Conservation (phyloP, 1,140 invertebrate genomes). For the Drosophila orena region DNA sequence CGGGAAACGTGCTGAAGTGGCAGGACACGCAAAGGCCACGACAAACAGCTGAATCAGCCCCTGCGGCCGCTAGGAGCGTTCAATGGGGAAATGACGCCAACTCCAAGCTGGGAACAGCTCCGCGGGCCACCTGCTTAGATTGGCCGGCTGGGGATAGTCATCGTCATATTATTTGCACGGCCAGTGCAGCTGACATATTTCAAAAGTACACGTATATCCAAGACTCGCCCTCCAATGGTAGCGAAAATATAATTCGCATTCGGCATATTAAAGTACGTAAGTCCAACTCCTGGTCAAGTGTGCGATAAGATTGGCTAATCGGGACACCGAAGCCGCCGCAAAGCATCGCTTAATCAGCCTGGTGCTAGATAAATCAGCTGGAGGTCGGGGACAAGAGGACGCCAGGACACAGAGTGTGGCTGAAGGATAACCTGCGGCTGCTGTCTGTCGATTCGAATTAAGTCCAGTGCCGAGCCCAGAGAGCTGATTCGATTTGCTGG, state of each 20-base stretch:
- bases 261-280: not conserved
- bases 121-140: slow-evolving; percentile 33
- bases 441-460: slow-evolving; percentile 26
- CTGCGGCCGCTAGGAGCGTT: slow-evolving; percentile 87
- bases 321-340: slow-evolving; percentile 36
- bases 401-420: slow-evolving; percentile 3
- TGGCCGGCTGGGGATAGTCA: slow-evolving; percentile 85
- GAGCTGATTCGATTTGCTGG: slow-evolving; percentile 38
- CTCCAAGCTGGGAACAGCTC: slow-evolving; percentile 85
- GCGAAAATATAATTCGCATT: not conserved
- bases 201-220: not conserved
- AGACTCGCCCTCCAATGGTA: not conserved
- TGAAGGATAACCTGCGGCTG: slow-evolving; percentile 28
- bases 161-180: slow-evolving; percentile 51
- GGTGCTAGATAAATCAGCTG: slow-evolving; percentile 75
- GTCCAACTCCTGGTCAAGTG: not conserved
- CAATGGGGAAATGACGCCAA: slow-evolving; percentile 90
- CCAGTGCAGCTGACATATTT: not conserved
- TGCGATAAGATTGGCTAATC: not conserved
- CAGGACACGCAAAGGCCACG: slow-evolving; percentile 88
- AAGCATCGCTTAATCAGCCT: slow-evolving; percentile 77
- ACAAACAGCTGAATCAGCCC: slow-evolving; percentile 88
- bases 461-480: slow-evolving; percentile 14
- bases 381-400: slow-evolving; percentile 45
- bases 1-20: slow-evolving; percentile 89